Base-by-base conservation (phyloP, 2,113 vertebrate genomes). In the Cyprinodon variegatus region DNA sequence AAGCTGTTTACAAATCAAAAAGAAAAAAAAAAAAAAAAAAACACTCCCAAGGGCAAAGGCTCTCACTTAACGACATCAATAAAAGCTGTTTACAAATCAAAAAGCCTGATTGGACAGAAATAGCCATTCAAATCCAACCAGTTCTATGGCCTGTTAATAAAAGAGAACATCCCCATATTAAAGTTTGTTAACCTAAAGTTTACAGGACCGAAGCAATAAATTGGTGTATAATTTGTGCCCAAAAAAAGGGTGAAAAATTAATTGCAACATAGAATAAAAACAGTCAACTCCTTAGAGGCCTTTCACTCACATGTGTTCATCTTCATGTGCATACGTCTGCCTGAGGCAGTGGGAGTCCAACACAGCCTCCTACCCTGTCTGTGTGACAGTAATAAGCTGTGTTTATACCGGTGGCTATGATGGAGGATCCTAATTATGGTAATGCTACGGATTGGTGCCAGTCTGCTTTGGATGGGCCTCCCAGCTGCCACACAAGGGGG, bases 381-480 rank as follows among this genome's bases (percentile, higher is more conserved):
- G 61, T 22, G 53, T 89, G 90, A 86, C 88, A 89, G 86, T 89
- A 93, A 93, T 91, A 90, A 90, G 90, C 82, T 83, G 87, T 91
- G 84, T 91, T 91, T 90, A 84, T 82, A 86, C 86, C 78, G 11
- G 81, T 88, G 88, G 85, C 84, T 81, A 86, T 84, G 77, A 90
- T 73, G 71, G 72, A 83, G 82, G 82, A 77, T 89, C 80, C 79
- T 91, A 91, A 91, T 91, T 90, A 92, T 85, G 81, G 83, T 82
- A 84, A 91, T 88, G 77, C 70, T 72, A 48, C 80, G 61, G 83
- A 82, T 66, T 84, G 86, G 77, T 88, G 90, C 80, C 89, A 86
- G 84, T 82, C 76, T 84, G 77, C 72, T 70, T 85, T 77, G 65
- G 83, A 85, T 86, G 81, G 83, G 66, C 66, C 65, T 74, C 9